Evolutionary conservation across 2,797 vertebrate species (phyloP).

Genomic region (Sebastes aleutianus): DNA sequence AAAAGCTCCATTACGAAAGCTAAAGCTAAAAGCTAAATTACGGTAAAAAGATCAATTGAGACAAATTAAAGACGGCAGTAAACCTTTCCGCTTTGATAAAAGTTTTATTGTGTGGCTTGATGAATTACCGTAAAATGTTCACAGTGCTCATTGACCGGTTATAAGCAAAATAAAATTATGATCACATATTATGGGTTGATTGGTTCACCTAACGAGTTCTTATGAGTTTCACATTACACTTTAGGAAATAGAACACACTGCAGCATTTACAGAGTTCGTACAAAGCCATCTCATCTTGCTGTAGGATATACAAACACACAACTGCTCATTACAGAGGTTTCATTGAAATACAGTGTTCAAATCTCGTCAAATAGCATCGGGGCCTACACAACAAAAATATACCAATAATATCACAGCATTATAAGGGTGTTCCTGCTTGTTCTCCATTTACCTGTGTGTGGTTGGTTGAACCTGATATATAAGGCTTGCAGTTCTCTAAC

Average conservation of each 20-base stretch:
- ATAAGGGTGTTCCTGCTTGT: not conserved
- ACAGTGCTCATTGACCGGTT: slow-evolving; percentile 62
- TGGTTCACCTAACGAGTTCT: not conserved
- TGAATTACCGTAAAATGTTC: slow-evolving; percentile 48
- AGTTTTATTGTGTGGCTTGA: slow-evolving; percentile 77
- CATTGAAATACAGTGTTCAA: slow-evolving; percentile 39
- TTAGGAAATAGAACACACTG: slow-evolving; percentile 39
- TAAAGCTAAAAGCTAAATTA: too few relatives aligned
- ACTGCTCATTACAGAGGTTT: slow-evolving; percentile 44
- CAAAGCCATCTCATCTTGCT: slow-evolving; percentile 14
- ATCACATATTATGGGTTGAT: slow-evolving; percentile 53
- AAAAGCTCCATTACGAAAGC: too few relatives aligned
- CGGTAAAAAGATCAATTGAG: slow-evolving; percentile 43
- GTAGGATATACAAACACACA: slow-evolving; percentile 28
- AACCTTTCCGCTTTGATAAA: slow-evolving; percentile 63
- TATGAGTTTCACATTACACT: slow-evolving; percentile 38
- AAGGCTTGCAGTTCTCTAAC: not conserved
- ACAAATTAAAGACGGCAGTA: slow-evolving; percentile 75
- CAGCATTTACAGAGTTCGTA: slow-evolving; percentile 55
- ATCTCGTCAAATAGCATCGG: not conserved
- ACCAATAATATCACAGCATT: not conserved
- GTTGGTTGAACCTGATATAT: not conserved
- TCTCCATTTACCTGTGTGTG: not conserved
- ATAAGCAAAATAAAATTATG: slow-evolving; percentile 65
- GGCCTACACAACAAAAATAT: slow-evolving; percentile 8